These are phyloP conservation scores for Chironomus tepperi DNA, from an alignment of 1,140 invertebrate genomes.

Conservation along the genomic window DNA sequence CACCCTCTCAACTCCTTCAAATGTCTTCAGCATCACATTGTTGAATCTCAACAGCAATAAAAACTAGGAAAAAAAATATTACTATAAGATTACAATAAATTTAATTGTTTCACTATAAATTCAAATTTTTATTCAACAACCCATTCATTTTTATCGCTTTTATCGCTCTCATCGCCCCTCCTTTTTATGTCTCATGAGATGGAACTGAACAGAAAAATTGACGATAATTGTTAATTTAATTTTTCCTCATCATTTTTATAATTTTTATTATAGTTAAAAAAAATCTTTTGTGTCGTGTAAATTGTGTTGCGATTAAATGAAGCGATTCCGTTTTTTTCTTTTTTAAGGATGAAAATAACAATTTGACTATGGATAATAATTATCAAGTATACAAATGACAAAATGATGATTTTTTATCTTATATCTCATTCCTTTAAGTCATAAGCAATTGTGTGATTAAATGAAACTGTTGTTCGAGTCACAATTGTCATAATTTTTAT, in stretches of 20 bases:
- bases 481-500: slow-evolving; percentile 19
- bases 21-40: no score
- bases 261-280: neutral
- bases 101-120: slow-evolving; percentile 24
- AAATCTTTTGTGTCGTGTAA: slow-evolving; percentile 18
- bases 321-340: neutral
- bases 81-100: slow-evolving; percentile 10
- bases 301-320: slow-evolving; percentile 19
- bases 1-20: no score
- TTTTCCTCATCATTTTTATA: slow-evolving; percentile 17
- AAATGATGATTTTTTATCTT: neutral
- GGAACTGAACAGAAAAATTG: neutral
- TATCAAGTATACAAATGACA: slow-evolving; percentile 10
- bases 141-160: slow-evolving; percentile 21
- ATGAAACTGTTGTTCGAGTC: neutral
- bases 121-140: slow-evolving; percentile 19
- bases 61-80: no score
- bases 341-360: neutral
- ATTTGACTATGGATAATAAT: neutral
- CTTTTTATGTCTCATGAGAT: neutral
- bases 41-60: no score
- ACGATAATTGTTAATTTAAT: slow-evolving; percentile 24
- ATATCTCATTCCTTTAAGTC: no score
- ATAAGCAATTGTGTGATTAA: no score
- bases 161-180: neutral